These are phyloP conservation scores for Porites rus DNA, from an alignment of 92 coral and sea anemone genomes.

Conservation along the genomic window DNA sequence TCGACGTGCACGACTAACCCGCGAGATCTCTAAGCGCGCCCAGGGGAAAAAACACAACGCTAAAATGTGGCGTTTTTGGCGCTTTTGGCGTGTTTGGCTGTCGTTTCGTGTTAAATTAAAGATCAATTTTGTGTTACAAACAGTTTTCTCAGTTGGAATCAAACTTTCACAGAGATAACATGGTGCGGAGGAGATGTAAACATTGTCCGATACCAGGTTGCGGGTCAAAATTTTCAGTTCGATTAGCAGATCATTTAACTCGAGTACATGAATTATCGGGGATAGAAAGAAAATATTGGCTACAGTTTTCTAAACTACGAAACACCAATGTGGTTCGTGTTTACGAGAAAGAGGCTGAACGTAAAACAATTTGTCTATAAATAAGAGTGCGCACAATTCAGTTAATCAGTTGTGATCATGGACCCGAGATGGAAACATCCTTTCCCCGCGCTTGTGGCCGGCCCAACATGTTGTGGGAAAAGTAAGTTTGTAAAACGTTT, in stretches of 20 bases:
- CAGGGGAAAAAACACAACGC: too few relatives aligned
- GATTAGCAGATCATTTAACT: not conserved
- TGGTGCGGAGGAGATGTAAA: not conserved
- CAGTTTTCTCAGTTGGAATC: too few relatives aligned
- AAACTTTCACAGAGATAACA: too few relatives aligned
- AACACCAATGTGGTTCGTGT: constrained; percentile 20
- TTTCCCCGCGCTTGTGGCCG: constrained; percentile 25
- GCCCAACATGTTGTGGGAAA: constrained; percentile 45
- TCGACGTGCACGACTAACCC: too few relatives aligned
- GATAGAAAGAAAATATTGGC: not conserved
- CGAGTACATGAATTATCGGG: not conserved
- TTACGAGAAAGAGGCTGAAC: not conserved
- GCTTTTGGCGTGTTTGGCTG: too few relatives aligned
- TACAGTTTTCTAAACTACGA: constrained; percentile 14
- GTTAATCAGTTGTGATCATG: not conserved
- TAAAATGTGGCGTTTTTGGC: too few relatives aligned
- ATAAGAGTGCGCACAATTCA: constrained; percentile 39
- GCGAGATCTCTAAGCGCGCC: too few relatives aligned
- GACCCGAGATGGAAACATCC: not conserved
- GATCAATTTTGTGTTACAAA: too few relatives aligned
- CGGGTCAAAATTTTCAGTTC: not conserved
- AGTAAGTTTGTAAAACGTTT: not conserved
- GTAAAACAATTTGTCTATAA: not conserved
- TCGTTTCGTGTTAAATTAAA: too few relatives aligned
- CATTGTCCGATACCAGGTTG: not conserved